Evolutionary conservation across 2,888 invertebrate genomes (phyloP), one percentile per base, ranked within the genome.

Genomic region (Malthinus flaveolus): DNA sequence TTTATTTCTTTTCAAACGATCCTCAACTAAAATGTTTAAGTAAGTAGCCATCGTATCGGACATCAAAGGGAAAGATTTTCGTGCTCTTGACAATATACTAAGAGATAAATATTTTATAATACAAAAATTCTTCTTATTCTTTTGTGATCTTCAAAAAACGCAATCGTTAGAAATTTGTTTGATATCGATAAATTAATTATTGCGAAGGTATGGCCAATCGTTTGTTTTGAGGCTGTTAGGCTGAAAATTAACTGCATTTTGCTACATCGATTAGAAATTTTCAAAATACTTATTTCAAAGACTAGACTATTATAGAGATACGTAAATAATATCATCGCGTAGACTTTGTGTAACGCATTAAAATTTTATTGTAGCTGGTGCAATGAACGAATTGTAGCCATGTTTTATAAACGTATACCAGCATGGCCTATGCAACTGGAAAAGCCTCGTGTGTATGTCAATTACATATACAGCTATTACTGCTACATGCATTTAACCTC

Each of bases 401-500:
- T 23, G 23, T 23, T 23, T 23, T 5, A 23, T 23, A 2, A 50
- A 51, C 58, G 50, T 34, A 55, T 64, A 66, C 66, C 64, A 67
- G 66, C 65, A 68, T 65, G 58, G 65, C 64, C 62, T 66, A 51
- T 62, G 61, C 59, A 62, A 64, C 60, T 50, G 50, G 45, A 49
- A 53, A 51, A 57, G 34, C 44, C 49, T 49, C 48, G 37, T 56
- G 49, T 57, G 13, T 48, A 5, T 23, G 55, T 61, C 61, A 63
- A 56, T 73, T 73, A 72, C 67, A 70, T 71, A 70, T 71, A 71
- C 73, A 52, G 52, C 53, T 69, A 71, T 71, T 70, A 68, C 68
- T 68, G 73, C 73, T 74, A 72, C 73, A 73, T 74, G 70, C 73
- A 74, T 67, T 76, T 76, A 76, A 76, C 76, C 76, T 72, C 70